Evolutionary conservation across 2,888 invertebrate genomes (phyloP).

Genomic region (Brenthis ino): DNA sequence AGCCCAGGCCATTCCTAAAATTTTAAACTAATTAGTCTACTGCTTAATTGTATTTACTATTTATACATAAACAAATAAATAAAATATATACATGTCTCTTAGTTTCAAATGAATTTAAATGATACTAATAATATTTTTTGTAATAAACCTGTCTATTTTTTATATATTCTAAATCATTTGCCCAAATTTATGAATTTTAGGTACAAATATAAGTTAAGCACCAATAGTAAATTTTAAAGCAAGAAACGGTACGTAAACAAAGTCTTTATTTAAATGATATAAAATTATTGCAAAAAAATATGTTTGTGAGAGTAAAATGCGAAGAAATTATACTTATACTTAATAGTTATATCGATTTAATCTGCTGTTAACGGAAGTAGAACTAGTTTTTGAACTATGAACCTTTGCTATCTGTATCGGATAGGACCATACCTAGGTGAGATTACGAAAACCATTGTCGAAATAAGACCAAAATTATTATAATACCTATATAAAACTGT

Average conservation of each 20-base stretch:
- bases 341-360: constrained; percentile 4
- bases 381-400: constrained; percentile 23
- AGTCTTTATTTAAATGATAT: background rate
- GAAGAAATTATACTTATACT: background rate
- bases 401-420: constrained; percentile 23
- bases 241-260: no score
- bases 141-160: no score
- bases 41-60: no score
- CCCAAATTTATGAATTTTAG: no score
- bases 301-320: background rate
- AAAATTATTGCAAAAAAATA: background rate
- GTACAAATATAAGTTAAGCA: no score
- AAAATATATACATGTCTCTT: no score
- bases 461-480: background rate
- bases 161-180: no score
- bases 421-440: background rate
- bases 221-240: no score
- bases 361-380: constrained; percentile 19
- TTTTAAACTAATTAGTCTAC: background rate
- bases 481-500: background rate
- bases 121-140: no score
- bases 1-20: constrained; percentile 42
- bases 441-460: constrained; percentile 11
- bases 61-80: no score
- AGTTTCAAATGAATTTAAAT: no score